phyloP scores from a whole-genome alignment of 2,797 vertebrate species.

The Rhincodon typus region DNA sequence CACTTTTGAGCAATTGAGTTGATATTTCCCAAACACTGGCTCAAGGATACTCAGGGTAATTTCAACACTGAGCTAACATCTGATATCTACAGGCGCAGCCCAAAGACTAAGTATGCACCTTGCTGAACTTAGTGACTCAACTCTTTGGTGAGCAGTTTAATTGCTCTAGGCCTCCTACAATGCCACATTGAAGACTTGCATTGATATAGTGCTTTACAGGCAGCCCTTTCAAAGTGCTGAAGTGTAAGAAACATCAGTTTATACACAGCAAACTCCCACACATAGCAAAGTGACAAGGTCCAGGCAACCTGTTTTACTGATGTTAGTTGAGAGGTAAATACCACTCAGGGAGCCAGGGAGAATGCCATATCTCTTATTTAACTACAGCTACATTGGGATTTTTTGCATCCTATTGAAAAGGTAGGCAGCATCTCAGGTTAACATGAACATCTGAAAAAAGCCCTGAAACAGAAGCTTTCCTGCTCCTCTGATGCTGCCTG shows the following conservation, averaged over 20 bases:
- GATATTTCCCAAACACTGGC: neutral
- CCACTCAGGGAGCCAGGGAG: neutral
- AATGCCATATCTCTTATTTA: neutral
- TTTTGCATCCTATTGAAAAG: neutral
- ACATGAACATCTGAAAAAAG: neutral
- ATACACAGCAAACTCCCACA: neutral
- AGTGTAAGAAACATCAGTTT: neutral
- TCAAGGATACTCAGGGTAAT: neutral
- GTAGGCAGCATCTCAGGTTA: neutral
- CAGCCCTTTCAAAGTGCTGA: neutral
- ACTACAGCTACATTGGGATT: neutral
- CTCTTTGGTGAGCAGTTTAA: neutral
- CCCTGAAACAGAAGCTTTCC: no score
- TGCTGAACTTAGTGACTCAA: neutral
- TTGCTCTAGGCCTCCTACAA: neutral
- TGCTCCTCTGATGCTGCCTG: no score
- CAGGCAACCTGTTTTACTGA: neutral
- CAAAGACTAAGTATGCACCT: neutral
- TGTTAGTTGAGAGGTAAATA: neutral
- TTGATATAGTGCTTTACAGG: neutral
- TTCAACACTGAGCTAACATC: neutral
- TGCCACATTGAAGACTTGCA: neutral
- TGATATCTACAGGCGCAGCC: neutral
- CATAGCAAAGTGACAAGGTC: neutral
- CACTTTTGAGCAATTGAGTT: neutral